Percentiles rank a stretch among this genome's conserved stretches.
These are phyloP conservation scores for Gasterosteus aculeatus DNA, from an alignment of 2,113 vertebrate species.

Conservation along the genomic window DNA sequence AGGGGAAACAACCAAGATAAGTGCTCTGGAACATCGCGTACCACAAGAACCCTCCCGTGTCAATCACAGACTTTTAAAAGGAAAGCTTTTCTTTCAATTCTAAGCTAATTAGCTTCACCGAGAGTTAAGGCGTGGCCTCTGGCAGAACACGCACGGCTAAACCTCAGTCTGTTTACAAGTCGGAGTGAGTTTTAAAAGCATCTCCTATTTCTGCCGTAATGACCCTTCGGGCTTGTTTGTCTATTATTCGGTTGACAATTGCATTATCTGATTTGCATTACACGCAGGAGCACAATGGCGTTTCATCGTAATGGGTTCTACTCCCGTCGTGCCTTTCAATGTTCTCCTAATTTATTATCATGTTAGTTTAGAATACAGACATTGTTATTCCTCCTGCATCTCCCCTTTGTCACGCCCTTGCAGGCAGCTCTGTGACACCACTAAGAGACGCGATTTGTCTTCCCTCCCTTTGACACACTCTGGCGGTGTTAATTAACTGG, in stretches of 20 bases:
- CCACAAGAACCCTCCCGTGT: background rate
- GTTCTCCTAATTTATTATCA: slow-evolving; percentile 16
- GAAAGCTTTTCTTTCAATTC: background rate
- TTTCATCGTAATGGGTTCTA: slow-evolving; percentile 11
- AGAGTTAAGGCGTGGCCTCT: background rate
- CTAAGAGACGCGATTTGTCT: slow-evolving; percentile 46
- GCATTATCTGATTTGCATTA: slow-evolving; percentile 7
- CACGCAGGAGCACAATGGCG: slow-evolving; percentile 9
- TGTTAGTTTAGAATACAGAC: slow-evolving; percentile 7
- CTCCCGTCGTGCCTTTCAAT: slow-evolving; percentile 9
- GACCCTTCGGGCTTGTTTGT: background rate
- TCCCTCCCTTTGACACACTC: slow-evolving; percentile 60
- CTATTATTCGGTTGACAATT: slow-evolving; percentile 15
- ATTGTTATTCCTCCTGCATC: slow-evolving; percentile 48
- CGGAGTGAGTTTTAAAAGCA: background rate
- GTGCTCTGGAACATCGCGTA: background rate
- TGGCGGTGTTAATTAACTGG: slow-evolving; percentile 64
- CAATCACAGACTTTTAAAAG: slow-evolving; percentile 5
- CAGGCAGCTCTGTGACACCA: slow-evolving; percentile 30
- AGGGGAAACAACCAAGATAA: background rate
- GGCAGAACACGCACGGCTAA: background rate
- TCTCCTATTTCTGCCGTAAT: background rate
- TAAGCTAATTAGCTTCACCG: background rate
- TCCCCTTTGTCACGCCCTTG: slow-evolving; percentile 23
- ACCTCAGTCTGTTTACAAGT: slow-evolving; percentile 1